These are phyloP conservation scores for Amphiprion ocellaris DNA, from an alignment of 2,113 vertebrate genomes.

Conservation along the genomic window DNA sequence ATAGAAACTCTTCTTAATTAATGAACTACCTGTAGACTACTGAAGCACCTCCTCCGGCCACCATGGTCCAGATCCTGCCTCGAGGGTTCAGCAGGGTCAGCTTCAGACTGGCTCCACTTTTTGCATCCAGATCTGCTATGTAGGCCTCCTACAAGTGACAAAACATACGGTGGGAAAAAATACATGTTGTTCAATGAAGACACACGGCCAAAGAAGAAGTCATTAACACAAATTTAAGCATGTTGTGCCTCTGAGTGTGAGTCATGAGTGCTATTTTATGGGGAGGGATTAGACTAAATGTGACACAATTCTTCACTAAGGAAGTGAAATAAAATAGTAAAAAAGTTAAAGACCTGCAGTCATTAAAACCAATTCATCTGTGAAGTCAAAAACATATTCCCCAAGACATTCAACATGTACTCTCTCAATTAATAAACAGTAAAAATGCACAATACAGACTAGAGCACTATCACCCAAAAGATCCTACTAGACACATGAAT, in stretches of 20 bases:
- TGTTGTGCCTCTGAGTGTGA: neutral
- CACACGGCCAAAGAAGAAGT: neutral
- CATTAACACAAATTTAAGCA: neutral
- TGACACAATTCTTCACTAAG: no score
- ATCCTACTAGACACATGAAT: neutral
- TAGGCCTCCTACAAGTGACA: slow-evolving; percentile 91
- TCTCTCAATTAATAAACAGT: no score
- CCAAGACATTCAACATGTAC: no score
- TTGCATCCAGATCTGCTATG: slow-evolving; percentile 96
- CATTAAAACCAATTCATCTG: no score
- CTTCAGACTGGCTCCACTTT: slow-evolving; percentile 97
- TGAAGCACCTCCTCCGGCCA: slow-evolving; percentile 97
- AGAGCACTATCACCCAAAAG: no score
- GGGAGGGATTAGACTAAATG: no score
- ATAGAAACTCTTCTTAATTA: neutral
- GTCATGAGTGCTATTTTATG: no score
- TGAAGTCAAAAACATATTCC: no score
- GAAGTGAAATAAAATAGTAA: no score
- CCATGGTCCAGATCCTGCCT: slow-evolving; percentile 99
- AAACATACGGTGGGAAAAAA: neutral
- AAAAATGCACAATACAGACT: no score
- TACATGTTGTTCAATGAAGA: neutral
- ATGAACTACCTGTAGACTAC: slow-evolving; percentile 94
- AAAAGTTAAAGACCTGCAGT: no score
- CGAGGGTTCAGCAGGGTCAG: slow-evolving; percentile 94